phyloP scores from a whole-genome alignment of 2,113 vertebrate species.

The Calidris pugnax region DNA sequence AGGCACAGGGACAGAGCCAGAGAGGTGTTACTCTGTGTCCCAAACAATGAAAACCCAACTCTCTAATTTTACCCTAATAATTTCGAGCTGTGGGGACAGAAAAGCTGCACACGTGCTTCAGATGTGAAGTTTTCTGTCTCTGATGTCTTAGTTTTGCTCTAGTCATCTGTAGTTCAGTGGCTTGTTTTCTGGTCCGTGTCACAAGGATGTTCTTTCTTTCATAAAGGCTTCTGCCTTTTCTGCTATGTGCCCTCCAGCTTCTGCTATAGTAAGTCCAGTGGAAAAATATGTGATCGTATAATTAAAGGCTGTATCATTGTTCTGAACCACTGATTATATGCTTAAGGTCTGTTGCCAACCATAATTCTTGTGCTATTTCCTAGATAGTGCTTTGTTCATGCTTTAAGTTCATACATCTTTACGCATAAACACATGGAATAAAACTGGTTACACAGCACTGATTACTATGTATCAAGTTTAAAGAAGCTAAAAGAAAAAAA shows the following conservation, averaged over 20 bases:
- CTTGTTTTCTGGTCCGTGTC: not conserved
- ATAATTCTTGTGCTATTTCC: slow-evolving; percentile 4
- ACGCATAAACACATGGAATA: not conserved
- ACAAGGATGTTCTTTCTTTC: not conserved
- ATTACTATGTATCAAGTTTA: not conserved
- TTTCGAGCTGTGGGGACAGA: not conserved
- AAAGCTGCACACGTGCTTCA: not conserved
- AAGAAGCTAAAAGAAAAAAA: not conserved
- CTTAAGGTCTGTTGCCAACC: not conserved
- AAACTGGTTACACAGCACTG: not conserved
- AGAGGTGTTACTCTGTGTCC: not conserved
- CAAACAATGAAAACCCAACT: not conserved
- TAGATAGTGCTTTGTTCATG: not conserved
- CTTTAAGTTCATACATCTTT: not conserved
- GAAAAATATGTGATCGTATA: not conserved
- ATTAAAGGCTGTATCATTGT: slow-evolving; percentile 18
- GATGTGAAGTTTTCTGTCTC: not conserved
- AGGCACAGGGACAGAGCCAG: not conserved
- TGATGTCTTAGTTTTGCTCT: not conserved
- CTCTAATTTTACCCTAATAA: not conserved
- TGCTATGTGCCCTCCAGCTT: not conserved
- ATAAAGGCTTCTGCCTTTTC: not conserved
- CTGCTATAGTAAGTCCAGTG: not conserved
- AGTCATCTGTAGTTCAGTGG: not conserved
- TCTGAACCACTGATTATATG: slow-evolving; percentile 28